A percentile compares a stretch with the other conserved stretches of the same genome.
Conservation (phyloP, 2,888 invertebrate species). For the Diplazon laetatorius region DNA sequence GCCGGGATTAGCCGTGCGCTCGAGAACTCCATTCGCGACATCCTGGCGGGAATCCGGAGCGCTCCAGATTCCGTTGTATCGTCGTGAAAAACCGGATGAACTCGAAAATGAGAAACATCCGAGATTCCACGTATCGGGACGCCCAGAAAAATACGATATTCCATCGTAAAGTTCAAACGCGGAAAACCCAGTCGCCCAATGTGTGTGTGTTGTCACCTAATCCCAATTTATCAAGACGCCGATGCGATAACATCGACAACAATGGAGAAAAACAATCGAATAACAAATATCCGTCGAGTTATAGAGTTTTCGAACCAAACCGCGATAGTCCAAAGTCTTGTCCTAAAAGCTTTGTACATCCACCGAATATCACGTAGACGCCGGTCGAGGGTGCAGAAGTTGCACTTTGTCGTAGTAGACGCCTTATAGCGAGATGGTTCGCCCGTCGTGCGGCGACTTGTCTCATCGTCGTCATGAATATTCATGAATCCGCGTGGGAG, state of each 20-base stretch:
- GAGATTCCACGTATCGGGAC: conserved; percentile 1
- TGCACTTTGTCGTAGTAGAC: not conserved
- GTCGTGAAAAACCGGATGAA: conserved; percentile 34
- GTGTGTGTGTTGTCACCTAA: not conserved
- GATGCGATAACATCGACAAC: too few species aligned
- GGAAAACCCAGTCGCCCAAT: conserved; percentile 18
- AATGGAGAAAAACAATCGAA: too few species aligned
- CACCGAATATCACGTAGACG: too few species aligned
- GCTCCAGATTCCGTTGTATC: not conserved
- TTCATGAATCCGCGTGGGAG: conserved; percentile 77
- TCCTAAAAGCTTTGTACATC: too few species aligned
- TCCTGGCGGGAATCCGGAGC: conserved; percentile 20
- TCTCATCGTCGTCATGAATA: conserved; percentile 73
- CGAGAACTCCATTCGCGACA: conserved; percentile 38
- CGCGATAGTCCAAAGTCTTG: too few species aligned
- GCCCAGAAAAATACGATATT: conserved; percentile 56
- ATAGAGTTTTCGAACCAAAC: too few species aligned
- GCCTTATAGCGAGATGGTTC: not conserved
- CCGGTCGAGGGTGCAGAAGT: too few species aligned
- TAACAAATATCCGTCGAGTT: too few species aligned
- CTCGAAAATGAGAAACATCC: conserved; percentile 53
- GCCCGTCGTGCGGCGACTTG: conserved; percentile 19
- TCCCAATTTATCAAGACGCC: not conserved
- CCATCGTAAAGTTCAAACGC: conserved; percentile 30
- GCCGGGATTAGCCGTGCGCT: conserved; percentile 51